Conservation (phyloP, 1,140 invertebrate species). For the Bemisia tabaci region DNA sequence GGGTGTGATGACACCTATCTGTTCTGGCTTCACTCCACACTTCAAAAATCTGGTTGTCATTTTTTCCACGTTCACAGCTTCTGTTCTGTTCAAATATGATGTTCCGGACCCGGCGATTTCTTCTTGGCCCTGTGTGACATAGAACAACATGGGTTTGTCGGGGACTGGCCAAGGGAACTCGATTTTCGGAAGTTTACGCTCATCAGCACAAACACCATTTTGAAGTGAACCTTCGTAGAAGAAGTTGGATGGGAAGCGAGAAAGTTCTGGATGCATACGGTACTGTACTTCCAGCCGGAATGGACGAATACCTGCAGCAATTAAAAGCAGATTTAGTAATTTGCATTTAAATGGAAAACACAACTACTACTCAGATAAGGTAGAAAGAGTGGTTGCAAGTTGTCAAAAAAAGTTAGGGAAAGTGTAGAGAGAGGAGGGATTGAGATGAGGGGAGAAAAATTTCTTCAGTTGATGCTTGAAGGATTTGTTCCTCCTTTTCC, state of each 20-base stretch:
- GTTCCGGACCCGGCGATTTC: slow-evolving; percentile 98
- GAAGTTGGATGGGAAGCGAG: slow-evolving; percentile 96
- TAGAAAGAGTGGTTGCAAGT: too few relatives aligned
- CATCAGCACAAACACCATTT: slow-evolving; percentile 95
- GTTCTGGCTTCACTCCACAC: slow-evolving; percentile 90
- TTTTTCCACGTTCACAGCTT: slow-evolving; percentile 97
- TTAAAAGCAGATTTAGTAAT: too few relatives aligned
- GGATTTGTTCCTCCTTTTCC: too few relatives aligned
- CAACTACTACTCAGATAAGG: too few relatives aligned
- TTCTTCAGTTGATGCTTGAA: too few relatives aligned
- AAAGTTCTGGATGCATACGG: slow-evolving; percentile 95
- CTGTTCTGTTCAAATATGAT: slow-evolving; percentile 95
- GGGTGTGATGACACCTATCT: slow-evolving; percentile 99
- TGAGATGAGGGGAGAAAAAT: too few relatives aligned
- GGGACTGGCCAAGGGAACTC: slow-evolving; percentile 96
- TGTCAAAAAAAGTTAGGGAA: too few relatives aligned
- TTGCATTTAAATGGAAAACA: too few relatives aligned
- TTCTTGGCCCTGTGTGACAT: slow-evolving; percentile 94
- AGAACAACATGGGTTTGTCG: slow-evolving; percentile 98
- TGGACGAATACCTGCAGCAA: slow-evolving; percentile 82
- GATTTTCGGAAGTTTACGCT: slow-evolving; percentile 74
- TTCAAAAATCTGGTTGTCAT: slow-evolving; percentile 86
- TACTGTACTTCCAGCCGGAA: slow-evolving; percentile 97
- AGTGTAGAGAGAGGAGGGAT: too few relatives aligned
- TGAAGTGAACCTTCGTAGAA: slow-evolving; percentile 98